A percentile compares a stretch with the other conserved stretches of the same genome.
Evolutionary conservation across 2,113 vertebrate genomes (phyloP).

Genomic region (Microtus pennsylvanicus): DNA sequence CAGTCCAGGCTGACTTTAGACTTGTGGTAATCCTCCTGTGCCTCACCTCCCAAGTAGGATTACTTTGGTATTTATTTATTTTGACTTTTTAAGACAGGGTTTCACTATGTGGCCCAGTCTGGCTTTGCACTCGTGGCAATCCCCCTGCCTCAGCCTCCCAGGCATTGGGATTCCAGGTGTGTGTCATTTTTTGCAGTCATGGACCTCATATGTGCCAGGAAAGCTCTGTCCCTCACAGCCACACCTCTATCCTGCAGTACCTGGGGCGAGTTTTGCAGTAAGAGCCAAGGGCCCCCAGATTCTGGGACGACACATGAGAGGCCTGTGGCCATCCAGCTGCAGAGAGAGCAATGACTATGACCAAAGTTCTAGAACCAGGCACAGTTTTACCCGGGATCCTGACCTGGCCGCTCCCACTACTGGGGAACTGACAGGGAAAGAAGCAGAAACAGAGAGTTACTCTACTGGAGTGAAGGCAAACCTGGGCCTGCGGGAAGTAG

Average conservation of each 20-base stretch:
- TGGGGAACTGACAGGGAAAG: background rate
- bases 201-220: too few species aligned
- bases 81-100: background rate
- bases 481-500: background rate
- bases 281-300: rapidly evolving
- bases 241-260: background rate
- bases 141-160: background rate
- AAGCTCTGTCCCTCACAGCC: background rate
- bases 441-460: background rate
- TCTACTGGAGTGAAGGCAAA: rapidly evolving
- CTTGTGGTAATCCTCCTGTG: background rate
- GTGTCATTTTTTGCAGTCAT: background rate
- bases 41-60: background rate
- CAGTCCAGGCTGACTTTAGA: background rate
- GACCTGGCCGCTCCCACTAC: background rate
- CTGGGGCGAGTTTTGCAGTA: too few species aligned
- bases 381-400: background rate
- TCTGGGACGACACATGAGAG: background rate
- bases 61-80: background rate
- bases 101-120: background rate
- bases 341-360: background rate
- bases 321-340: background rate
- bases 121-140: background rate
- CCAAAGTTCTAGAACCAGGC: rapidly evolving
- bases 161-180: background rate